phyloP scores from a whole-genome alignment of 1,140 invertebrate genomes.

The Forficula auricularia region DNA sequence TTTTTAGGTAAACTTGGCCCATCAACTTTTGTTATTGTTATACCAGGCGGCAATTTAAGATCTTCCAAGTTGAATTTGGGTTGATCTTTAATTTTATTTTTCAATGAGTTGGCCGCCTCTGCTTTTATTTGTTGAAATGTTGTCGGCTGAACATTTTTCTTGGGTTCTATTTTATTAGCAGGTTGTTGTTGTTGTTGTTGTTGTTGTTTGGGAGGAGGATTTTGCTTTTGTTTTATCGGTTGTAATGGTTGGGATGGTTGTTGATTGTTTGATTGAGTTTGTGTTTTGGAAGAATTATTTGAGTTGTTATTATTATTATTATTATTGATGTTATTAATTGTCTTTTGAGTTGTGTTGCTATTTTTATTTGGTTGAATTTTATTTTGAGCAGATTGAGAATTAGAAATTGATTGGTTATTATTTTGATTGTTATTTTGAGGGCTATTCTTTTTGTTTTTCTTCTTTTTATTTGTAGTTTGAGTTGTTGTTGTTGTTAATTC shows the following conservation, averaged over 20 bases:
- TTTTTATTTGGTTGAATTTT: constrained; percentile 11
- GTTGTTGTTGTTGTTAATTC: constrained; percentile 1
- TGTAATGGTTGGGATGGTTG: too few species aligned
- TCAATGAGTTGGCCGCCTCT: constrained; percentile 17
- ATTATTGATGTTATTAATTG: constrained; percentile 16
- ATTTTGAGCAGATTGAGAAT: constrained; percentile 7
- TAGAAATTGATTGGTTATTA: too few species aligned
- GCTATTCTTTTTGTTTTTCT: not conserved
- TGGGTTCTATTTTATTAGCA: constrained; percentile 17
- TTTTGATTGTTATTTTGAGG: too few species aligned
- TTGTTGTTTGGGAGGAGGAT: not conserved
- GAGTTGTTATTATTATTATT: constrained; percentile 17
- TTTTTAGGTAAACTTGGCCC: constrained; percentile 21
- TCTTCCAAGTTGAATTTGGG: constrained; percentile 35
- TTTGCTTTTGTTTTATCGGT: constrained; percentile 19
- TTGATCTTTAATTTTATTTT: too few species aligned
- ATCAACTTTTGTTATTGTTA: constrained; percentile 66
- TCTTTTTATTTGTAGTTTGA: not conserved
- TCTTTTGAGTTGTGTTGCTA: constrained; percentile 6
- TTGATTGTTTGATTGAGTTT: too few species aligned
- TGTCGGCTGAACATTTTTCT: constrained; percentile 9
- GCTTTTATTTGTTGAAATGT: constrained; percentile 9
- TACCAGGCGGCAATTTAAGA: constrained; percentile 56
- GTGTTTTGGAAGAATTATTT: constrained; percentile 9
- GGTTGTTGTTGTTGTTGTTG: constrained; percentile 11